Evolutionary conservation across 2,888 invertebrate genomes (phyloP).

Genomic region (Pandemis corylana): DNA sequence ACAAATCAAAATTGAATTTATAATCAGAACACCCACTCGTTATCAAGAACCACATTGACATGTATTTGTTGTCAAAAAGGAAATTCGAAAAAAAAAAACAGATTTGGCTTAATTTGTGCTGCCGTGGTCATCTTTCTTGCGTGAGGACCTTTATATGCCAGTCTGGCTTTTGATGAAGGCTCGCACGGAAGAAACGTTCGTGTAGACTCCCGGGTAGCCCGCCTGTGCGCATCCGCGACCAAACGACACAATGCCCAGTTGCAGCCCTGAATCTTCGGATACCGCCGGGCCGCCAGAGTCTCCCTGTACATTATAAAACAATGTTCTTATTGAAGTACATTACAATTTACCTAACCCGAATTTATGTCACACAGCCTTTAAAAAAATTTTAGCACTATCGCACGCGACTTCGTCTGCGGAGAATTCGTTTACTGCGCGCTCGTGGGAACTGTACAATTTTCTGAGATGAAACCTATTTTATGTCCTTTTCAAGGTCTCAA

Average conservation of each 20-base stretch:
- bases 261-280: slow-evolving; percentile 42
- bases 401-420: too few relatives aligned
- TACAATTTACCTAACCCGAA: too few relatives aligned
- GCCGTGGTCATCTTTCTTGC: background rate
- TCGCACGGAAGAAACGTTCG: slow-evolving; percentile 53
- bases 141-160: slow-evolving; percentile 44
- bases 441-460: too few relatives aligned
- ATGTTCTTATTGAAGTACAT: too few relatives aligned
- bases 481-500: too few relatives aligned
- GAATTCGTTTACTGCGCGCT: too few relatives aligned
- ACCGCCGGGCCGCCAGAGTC: slow-evolving; percentile 70
- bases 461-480: too few relatives aligned
- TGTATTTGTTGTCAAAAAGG: background rate
- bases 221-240: slow-evolving; percentile 63
- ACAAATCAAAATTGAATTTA: background rate
- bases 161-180: slow-evolving; percentile 53
- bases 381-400: too few relatives aligned
- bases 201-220: slow-evolving; percentile 61
- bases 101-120: background rate
- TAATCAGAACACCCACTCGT: background rate
- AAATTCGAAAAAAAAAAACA: background rate
- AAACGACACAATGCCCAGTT: slow-evolving; percentile 60
- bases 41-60: too few relatives aligned
- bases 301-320: slow-evolving; percentile 53
- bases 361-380: too few relatives aligned